Base-by-base conservation (phyloP, 2,888 invertebrate species). In the Furcula furcula region DNA sequence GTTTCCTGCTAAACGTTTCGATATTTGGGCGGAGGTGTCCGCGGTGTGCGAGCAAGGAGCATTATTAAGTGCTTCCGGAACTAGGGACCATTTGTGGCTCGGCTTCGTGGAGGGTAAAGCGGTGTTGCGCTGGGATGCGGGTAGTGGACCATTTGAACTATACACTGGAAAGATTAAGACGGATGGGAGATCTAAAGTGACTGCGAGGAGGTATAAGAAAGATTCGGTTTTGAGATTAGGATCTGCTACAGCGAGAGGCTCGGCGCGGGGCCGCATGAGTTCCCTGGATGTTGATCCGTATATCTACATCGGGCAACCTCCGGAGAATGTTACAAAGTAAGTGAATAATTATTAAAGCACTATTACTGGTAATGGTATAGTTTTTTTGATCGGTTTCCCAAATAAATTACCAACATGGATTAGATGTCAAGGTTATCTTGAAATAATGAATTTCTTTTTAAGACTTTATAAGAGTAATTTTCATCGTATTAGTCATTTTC, bases 1-100 rank as follows among this genome's bases (percentile, higher is more conserved):
- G 40, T 50, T 87, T 43, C 84, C 87, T 1, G 80, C 83, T 30
- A 83, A 85, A 52, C 72, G 76, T 30, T 88, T 88, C 44, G 87
- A 88, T 55, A 80, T 88, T 50, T 84, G 82, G 84, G 86, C 84
- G 7, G 87, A 88, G 51, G 81, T 88, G 14, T 79, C 86, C 3
- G 67, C 81, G 5, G 82, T 83, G 22, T 87, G 88, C 42, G 78
- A 76, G 2, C 66, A 70, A 38, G 88, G 88, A 6, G 71, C 84
- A 21, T 58, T 88, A 40, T 45, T 88, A 30, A 85, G 79, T 52
- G 79, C 83, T 40, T 72, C 78, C 15, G 88, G 88, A 22, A 65
- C 60, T 15, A 78, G 79, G 62, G 88, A 88, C 68, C 82, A 88
- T 65, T 70, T 87, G 44, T 88, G 86, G 87, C 70, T 88, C 29